Base-by-base conservation (phyloP, 2,888 invertebrate genomes). In the Elmis aenea region DNA sequence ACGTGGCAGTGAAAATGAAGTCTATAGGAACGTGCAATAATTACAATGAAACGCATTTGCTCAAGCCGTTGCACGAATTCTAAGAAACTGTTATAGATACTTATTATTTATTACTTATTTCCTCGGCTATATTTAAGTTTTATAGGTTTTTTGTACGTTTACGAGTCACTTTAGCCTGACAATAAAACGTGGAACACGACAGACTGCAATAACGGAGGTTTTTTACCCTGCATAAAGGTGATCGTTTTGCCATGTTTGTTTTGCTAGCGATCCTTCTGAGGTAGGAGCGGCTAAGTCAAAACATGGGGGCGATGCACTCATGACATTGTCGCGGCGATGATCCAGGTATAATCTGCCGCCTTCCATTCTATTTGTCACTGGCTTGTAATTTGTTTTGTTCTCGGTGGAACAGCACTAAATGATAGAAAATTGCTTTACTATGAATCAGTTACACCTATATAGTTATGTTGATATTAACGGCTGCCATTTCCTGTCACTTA, bases 241-340 rank as follows among this genome's bases (percentile, higher is more conserved):
- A 10, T 34, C 21, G 13, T 26, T 34, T 34, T 27, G 25, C 24
- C 14, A 20, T 29, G 30, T 36, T 36, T 36, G 21, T 29, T 29
- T 36, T 36, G 36, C 27, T 34, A 16, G 34, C 22, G n/a, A 26
- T 26, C 26, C 34, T 33, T 33, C 25, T 33, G 13, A 21, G 33
- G 34, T 27, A 32, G 32, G 36, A 16, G 36, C 23, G 35, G 23
- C 20, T 36, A 36, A 38, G 38, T 42, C 38, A 42, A 42, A 42
- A 42, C 42, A 42, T 34, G 29, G 42, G 44, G 44, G 48, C 48
- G 54, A 52, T 52, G 54, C 37, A 47, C 56, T 46, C 45, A 40
- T 56, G 56, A 56, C 56, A 51, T 56, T 56, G 56, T 53, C 56
- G 49, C 48, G 50, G 32, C 37, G 32, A 14, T 37, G 38, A 29